Evolutionary conservation across 2,113 vertebrate genomes (phyloP).

Genomic region (Glaucomys volans): DNA sequence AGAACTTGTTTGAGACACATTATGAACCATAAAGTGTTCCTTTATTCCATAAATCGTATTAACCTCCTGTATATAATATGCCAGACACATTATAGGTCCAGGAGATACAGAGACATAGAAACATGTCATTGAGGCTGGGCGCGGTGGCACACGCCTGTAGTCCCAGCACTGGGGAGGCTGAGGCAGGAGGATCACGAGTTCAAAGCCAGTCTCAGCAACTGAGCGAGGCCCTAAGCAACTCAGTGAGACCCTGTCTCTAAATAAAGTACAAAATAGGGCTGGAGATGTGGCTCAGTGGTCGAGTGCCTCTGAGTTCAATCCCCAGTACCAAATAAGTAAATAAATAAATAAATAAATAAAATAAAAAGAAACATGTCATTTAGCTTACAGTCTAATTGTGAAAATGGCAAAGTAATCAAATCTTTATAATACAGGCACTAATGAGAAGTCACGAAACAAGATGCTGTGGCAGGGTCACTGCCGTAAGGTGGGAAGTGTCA

Average conservation of each 20-base stretch:
- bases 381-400: background rate
- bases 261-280: too few relatives aligned
- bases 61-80: background rate
- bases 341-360: too few relatives aligned
- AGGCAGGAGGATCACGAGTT: too few relatives aligned
- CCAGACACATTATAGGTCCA: background rate
- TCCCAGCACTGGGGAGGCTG: too few relatives aligned
- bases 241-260: too few relatives aligned
- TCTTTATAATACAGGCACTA: background rate
- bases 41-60: background rate
- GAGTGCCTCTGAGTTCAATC: too few relatives aligned
- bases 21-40: background rate
- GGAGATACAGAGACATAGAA: background rate
- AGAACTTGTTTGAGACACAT: background rate
- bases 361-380: background rate
- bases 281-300: too few relatives aligned
- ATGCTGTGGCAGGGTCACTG: background rate
- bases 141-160: too few relatives aligned
- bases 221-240: too few relatives aligned
- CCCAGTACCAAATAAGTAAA: too few relatives aligned
- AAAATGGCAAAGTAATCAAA: background rate
- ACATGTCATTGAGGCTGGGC: background rate
- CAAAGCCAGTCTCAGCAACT: too few relatives aligned
- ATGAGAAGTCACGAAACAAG: background rate
- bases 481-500: background rate